Conservation (phyloP, 2,888 invertebrate genomes). For the Macrosiphum euphorbiae region DNA sequence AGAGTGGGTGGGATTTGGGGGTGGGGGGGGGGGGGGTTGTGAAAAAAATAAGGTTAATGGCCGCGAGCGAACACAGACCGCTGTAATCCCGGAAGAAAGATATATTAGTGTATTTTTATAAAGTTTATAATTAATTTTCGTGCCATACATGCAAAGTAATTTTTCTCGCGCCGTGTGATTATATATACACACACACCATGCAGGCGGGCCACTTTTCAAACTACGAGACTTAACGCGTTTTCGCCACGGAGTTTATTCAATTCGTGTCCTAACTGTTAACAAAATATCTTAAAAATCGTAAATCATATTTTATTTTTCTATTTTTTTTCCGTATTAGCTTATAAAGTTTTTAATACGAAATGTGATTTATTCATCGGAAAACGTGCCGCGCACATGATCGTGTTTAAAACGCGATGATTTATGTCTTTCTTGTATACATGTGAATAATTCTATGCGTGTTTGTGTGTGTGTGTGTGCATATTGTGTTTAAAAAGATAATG, state of each 20-base stretch:
- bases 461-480: neutral
- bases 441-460: neutral
- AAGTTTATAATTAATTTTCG: conserved; percentile 46
- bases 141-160: conserved; percentile 27
- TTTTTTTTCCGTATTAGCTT: conserved; percentile 19
- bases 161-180: conserved; percentile 7
- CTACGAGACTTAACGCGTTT: conserved; percentile 10
- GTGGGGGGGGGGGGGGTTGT: neutral
- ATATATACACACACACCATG: neutral
- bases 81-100: conserved; percentile 29
- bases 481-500: neutral
- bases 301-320: conserved; percentile 26
- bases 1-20: neutral
- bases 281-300: conserved; percentile 35
- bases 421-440: neutral
- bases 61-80: neutral
- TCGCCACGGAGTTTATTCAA: conserved; percentile 33
- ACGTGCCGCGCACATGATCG: conserved; percentile 14
- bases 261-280: conserved; percentile 28
- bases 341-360: conserved; percentile 41
- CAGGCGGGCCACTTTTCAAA: conserved; percentile 19
- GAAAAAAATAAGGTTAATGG: conserved; percentile 2
- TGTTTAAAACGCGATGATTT: conserved; percentile 30
- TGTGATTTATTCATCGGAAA: conserved; percentile 40
- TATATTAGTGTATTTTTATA: conserved; percentile 38